A percentile compares a stretch with the other conserved stretches of the same genome.
phyloP scores from a whole-genome alignment of 2,797 vertebrate species.

The Sylvilagus floridanus region DNA sequence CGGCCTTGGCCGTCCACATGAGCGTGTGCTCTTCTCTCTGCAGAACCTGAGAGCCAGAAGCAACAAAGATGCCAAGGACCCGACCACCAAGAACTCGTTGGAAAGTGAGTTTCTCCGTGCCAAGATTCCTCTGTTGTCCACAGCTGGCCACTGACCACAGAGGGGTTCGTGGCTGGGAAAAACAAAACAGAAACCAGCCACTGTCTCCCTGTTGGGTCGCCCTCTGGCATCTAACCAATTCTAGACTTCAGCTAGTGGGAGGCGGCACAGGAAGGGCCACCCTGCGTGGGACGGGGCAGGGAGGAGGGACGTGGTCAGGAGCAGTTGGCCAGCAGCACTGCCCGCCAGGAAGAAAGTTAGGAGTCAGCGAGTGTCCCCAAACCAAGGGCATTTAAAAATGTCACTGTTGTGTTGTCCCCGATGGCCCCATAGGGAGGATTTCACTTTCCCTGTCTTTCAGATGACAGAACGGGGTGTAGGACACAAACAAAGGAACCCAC shows the following conservation, averaged over 20 bases:
- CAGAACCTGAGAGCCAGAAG: slow-evolving; percentile 97
- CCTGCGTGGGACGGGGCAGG: accelerated
- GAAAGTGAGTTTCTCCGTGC: slow-evolving; percentile 91
- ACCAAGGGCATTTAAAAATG: not conserved
- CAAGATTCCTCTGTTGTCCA: not conserved
- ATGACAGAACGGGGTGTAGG: not conserved
- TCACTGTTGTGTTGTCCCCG: accelerated
- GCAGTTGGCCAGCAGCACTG: accelerated
- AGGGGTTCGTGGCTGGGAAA: not conserved
- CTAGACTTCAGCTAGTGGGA: not conserved
- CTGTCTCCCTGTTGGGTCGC: accelerated
- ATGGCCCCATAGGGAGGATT: no score
- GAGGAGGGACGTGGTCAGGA: not conserved
- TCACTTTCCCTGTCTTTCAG: not conserved
- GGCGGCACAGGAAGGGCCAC: accelerated
- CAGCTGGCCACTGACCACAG: not conserved
- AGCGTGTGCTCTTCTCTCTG: slow-evolving; percentile 64
- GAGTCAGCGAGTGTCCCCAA: not conserved
- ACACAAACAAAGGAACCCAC: not conserved
- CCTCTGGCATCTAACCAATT: not conserved
- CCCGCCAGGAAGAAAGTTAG: not conserved
- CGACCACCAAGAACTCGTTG: slow-evolving; percentile 94
- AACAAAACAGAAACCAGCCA: not conserved
- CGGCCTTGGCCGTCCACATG: accelerated
- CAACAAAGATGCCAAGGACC: slow-evolving; percentile 96